Base-by-base conservation (phyloP, 2,888 invertebrate genomes). In the Blera fallax region DNA sequence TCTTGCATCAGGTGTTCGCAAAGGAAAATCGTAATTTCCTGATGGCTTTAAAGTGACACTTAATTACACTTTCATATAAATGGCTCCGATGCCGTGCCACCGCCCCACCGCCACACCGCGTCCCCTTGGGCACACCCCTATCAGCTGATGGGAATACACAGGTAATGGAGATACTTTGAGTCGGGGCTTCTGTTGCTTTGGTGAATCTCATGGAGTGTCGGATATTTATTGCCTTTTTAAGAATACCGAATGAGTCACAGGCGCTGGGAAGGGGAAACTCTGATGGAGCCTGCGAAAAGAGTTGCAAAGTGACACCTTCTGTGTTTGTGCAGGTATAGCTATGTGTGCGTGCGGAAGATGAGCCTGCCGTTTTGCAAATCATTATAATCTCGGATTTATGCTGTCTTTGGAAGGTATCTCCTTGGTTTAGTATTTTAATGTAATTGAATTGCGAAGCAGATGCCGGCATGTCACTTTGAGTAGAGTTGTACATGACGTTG, bases 31-130 rank as follows among this genome's bases (percentile, higher is more conserved):
- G 87, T 87, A 87, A 87, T 87, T 87, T 87, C 87, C 87, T 85
- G 87, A 87, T 87, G 87, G 87, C 79, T 87, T 87, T 87, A 85
- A 87, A 87, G 87, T 87, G 87, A 87, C 87, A 87, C 87, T 87
- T 87, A 87, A 87, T 87, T 87, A 87, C 87, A 87, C 85, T 83
- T 87, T 87, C 87, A 85, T 82, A 87, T 85, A 87, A 87, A 87
- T 87, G 85, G 84, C 85, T 85, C 70, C 78, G 56, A 69, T 50
- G 52, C 50, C 54, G 10, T 16, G 27, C 14, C 37, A 18, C 24
- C 32, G 32, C 29, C n/a, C n/a, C 40, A 11, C n/a, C 56, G 32
- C 34, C 3, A 40, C 58, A 40, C 60, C 18, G 18, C 37, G 34
- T 29, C 37, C 18, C 48, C 24, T 32, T 43, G 1, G 34, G 27